Evolutionary conservation across 2,797 vertebrate genomes (phyloP).

Genomic region (Trematomus bernacchii): DNA sequence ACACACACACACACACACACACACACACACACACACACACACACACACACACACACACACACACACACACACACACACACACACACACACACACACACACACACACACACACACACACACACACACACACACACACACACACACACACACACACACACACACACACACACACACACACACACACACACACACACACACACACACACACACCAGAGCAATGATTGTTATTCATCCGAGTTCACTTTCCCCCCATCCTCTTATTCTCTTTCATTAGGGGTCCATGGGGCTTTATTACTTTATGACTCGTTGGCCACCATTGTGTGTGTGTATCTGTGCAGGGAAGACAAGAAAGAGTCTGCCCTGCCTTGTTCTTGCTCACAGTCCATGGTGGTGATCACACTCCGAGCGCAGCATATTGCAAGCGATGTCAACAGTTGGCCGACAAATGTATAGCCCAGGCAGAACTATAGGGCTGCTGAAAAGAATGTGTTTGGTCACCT

Average conservation of each 20-base stretch:
- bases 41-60: constrained; percentile 55
- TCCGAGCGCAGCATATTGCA: constrained; percentile 78
- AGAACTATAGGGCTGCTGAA: constrained; percentile 57
- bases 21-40: constrained; percentile 54
- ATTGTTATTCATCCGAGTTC: constrained; percentile 82
- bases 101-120: background rate
- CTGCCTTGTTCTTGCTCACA: constrained; percentile 71
- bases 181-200: background rate
- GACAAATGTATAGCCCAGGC: constrained; percentile 80
- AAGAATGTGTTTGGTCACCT: constrained; percentile 69
- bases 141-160: constrained; percentile 12
- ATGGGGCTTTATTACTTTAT: constrained; percentile 83
- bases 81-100: background rate
- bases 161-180: background rate
- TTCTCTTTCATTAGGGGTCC: constrained; percentile 71
- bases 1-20: constrained; percentile 55
- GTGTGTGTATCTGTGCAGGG: constrained; percentile 20
- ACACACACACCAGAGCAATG: constrained; percentile 48
- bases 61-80: constrained; percentile 43
- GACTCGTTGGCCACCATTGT: constrained; percentile 77
- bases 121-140: background rate
- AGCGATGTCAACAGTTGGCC: constrained; percentile 79
- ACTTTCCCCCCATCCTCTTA: constrained; percentile 41
- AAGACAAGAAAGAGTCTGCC: constrained; percentile 46
- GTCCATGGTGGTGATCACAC: constrained; percentile 73